Evolutionary conservation across 2,113 vertebrate species (phyloP), one percentile per base, ranked within the genome.

Genomic region (Crotalus horridus): DNA sequence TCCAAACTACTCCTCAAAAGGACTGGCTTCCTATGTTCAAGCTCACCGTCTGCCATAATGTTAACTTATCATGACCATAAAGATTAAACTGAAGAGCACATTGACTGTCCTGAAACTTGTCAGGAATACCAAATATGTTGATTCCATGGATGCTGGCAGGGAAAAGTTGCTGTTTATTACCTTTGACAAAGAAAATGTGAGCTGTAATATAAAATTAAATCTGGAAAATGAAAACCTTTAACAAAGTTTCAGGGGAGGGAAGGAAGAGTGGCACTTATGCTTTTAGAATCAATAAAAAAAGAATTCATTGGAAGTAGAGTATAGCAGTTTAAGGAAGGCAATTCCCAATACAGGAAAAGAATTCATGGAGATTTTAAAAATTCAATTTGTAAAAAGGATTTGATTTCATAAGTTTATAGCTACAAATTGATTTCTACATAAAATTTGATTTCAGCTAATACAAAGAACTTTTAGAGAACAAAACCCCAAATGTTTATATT

Each of bases 361-460:
- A 92, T 94, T 95, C 93, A 90, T 0, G 24, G 92, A 96, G 3
- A 21, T 94, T 97, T 97, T 95, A 89, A 81, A 39, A 81, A 94
- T 94, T 61, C 53, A 91, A 95, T 95, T 96, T 58, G 1, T 91
- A 96, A 96, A 94, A 95, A 56, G 58, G 21, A 96, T 96, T 91
- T 93, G 92, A 96, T 95, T 95, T 61, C 6, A 51, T 51, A 85
- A 56, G 53, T 86, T 93, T 54, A 86, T 89, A 51, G n/a, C 64
- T 89, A 17, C 56, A 29, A 33, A 90, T 94, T 90, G 93, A 91
- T 94, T 96, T 92, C 91, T 94, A 94, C 92, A 94, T 93, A 10
- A 92, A 95, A 95, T 96, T 95, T 92, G 56, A 94, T 95, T 93
- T 93, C 93, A 93, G 89, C 95, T 91, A 94, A 96, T 91, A 95